Base-by-base conservation (phyloP, 2,888 invertebrate species). In the Caenorhabditis wallacei region DNA sequence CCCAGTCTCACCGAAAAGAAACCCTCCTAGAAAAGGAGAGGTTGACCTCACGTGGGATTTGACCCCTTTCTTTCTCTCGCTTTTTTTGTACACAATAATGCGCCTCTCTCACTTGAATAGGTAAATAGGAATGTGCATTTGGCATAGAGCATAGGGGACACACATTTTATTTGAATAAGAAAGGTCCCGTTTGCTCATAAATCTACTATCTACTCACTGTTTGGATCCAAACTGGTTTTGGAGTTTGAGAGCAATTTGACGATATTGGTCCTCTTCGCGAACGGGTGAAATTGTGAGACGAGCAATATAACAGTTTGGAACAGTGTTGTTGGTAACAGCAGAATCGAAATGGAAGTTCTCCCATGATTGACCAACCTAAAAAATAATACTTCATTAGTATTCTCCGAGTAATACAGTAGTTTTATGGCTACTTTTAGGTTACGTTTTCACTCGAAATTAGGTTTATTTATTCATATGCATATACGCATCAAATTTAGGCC, bases 331-430 rank as follows among this genome's bases (percentile, higher is more conserved):
- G 66, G 90, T 90, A 37, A 82, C 76, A 43, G 85, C 85, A 37
- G 82, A 85, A 37, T 91, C 90, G 80, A 91, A 91, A 4, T 85
- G 88, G 88, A 91, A 92, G 79, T 91, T 91, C 72, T 92, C 88
- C 90, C 90, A 91, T 46, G 82, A 69, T 80, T 92, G 90, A 8
- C 89, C 89, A 40, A 90, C 85, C 85, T 91, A 66, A 48, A 86
- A 68, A 20, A n/a, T n/a, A n/a, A n/a, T n/a, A n/a, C 35, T 22
- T 18, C 7, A 35, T 18, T 57, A 61, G 40, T 43, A 0, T 4
- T 40, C 2, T 40, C 35, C 10, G 11, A 40, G 40, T 8, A 8
- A 40, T 40, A 40, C 40, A 40, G 40, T 40, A 53, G 18, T 53
- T 54, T 64, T 57, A 26, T 18, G 57, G 56, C 37, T 43, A 26